A percentile compares a stretch with the other conserved stretches of the same genome.
These are phyloP conservation scores for Drosophila albomicans DNA, from an alignment of 1,140 invertebrate species.

Conservation along the genomic window DNA sequence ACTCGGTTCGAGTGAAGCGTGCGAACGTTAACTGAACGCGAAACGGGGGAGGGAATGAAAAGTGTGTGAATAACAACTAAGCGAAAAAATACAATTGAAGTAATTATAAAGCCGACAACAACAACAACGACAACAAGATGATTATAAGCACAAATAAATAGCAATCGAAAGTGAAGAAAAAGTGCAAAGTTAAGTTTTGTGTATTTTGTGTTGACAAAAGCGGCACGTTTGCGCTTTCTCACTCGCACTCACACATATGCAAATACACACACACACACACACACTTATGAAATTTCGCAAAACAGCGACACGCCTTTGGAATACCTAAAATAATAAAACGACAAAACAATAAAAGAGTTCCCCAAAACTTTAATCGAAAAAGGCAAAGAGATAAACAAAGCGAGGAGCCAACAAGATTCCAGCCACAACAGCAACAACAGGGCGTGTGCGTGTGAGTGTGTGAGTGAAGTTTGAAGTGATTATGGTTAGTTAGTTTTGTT, in stretches of 20 bases:
- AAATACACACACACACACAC: slow-evolving; percentile 20
- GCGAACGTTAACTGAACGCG: slow-evolving; percentile 5
- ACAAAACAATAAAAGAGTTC: slow-evolving; percentile 11
- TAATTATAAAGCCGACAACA: slow-evolving; percentile 42
- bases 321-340: slow-evolving; percentile 31
- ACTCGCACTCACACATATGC: slow-evolving; percentile 28
- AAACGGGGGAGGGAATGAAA: not conserved
- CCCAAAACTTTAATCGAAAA: slow-evolving; percentile 17
- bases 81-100: slow-evolving; percentile 28
- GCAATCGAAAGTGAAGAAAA: slow-evolving; percentile 60
- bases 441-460: slow-evolving; percentile 4
- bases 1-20: slow-evolving; percentile 15
- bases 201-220: slow-evolving; percentile 68
- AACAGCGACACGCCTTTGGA: slow-evolving; percentile 51
- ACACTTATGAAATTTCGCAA: slow-evolving; percentile 38
- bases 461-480: slow-evolving; percentile 17
- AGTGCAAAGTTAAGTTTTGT: slow-evolving; percentile 56
- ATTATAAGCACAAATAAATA: slow-evolving; percentile 29
- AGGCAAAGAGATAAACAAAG: slow-evolving; percentile 23
- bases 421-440: not conserved
- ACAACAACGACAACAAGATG: slow-evolving; percentile 33
- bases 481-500: slow-evolving; percentile 46
- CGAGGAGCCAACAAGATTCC: not conserved
- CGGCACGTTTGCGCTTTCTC: slow-evolving; percentile 78
- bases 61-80: slow-evolving; percentile 33